phyloP scores from a whole-genome alignment of 2,888 invertebrate species.

The Limenitis camilla region DNA sequence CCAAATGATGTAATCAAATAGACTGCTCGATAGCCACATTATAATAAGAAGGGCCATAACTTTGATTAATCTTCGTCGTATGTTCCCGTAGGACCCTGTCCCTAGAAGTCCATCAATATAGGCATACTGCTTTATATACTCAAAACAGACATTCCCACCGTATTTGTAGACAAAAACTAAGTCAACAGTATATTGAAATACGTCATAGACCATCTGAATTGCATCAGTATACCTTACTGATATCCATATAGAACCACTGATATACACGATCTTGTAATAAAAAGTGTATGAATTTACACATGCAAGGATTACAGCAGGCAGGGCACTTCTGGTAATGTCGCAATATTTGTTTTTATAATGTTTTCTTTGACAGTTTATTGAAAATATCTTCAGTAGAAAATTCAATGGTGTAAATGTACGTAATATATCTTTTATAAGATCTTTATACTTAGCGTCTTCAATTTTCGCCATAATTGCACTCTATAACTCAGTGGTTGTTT shows the following conservation, averaged over 20 bases:
- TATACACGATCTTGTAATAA: constrained; percentile 38
- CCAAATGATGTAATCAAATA: constrained; percentile 46
- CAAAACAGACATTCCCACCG: constrained; percentile 37
- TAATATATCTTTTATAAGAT: constrained; percentile 23
- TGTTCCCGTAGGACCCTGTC: constrained; percentile 28
- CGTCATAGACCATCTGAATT: constrained; percentile 45
- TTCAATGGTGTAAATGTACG: constrained; percentile 34
- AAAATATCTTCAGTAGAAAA: constrained; percentile 41
- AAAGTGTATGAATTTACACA: constrained; percentile 33
- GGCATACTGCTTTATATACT: constrained; percentile 47
- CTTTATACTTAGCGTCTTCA: constrained; percentile 10
- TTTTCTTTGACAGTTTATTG: constrained; percentile 33
- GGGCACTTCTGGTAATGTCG: constrained; percentile 23
- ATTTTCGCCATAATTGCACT: too few species aligned
- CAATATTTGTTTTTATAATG: constrained; percentile 13
- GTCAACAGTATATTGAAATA: constrained; percentile 46
- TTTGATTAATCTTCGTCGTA: constrained; percentile 35
- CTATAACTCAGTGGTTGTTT: too few species aligned
- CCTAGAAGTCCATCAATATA: constrained; percentile 44
- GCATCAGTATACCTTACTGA: constrained; percentile 48
- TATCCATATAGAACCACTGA: constrained; percentile 30
- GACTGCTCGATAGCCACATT: constrained; percentile 38
- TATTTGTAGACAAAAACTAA: constrained; percentile 46
- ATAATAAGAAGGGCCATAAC: constrained; percentile 31
- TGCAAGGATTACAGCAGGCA: constrained; percentile 30